Percentiles rank a stretch among this genome's conserved stretches.
phyloP scores from a whole-genome alignment of 2,888 invertebrate species.

The Phoenoteleia sp. region DNA sequence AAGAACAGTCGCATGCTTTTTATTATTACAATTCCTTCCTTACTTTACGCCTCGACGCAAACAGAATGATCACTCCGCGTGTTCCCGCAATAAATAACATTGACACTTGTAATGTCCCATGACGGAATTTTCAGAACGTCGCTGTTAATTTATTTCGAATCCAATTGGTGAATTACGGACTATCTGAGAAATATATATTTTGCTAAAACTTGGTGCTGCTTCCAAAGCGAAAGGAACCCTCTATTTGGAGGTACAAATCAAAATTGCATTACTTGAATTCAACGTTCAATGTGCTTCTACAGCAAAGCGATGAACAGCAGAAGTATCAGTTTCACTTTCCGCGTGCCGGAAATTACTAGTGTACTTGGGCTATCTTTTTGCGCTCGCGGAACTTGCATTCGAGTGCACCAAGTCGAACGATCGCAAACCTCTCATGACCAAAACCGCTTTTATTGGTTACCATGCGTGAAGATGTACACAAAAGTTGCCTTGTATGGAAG shows the following conservation, averaged over 20 bases:
- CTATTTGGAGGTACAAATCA: background rate
- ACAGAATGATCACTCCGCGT: slow-evolving; percentile 17
- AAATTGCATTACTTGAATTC: slow-evolving; percentile 1
- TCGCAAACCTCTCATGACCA: slow-evolving; percentile 77
- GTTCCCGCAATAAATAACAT: slow-evolving; percentile 47
- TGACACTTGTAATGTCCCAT: slow-evolving; percentile 18
- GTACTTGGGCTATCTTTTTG: slow-evolving; percentile 30
- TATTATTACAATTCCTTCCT: slow-evolving; percentile 63
- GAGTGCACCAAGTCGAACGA: slow-evolving; percentile 39
- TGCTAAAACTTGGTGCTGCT: background rate
- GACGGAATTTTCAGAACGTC: slow-evolving; percentile 10
- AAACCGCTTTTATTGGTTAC: slow-evolving; percentile 82
- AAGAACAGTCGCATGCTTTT: slow-evolving; percentile 55
- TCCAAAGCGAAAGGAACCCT: background rate
- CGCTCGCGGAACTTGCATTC: slow-evolving; percentile 26
- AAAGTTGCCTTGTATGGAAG: slow-evolving; percentile 53
- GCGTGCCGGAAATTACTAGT: slow-evolving; percentile 68
- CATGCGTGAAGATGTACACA: slow-evolving; percentile 80
- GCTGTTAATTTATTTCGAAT: slow-evolving; percentile 11
- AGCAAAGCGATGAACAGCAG: background rate
- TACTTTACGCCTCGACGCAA: slow-evolving; percentile 34
- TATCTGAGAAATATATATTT: background rate
- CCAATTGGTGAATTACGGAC: background rate
- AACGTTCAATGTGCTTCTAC: slow-evolving; percentile 5
- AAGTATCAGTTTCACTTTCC: slow-evolving; percentile 62